Evolutionary conservation across 2,797 vertebrate genomes (phyloP).

Genomic region (Galagoides demidoff): DNA sequence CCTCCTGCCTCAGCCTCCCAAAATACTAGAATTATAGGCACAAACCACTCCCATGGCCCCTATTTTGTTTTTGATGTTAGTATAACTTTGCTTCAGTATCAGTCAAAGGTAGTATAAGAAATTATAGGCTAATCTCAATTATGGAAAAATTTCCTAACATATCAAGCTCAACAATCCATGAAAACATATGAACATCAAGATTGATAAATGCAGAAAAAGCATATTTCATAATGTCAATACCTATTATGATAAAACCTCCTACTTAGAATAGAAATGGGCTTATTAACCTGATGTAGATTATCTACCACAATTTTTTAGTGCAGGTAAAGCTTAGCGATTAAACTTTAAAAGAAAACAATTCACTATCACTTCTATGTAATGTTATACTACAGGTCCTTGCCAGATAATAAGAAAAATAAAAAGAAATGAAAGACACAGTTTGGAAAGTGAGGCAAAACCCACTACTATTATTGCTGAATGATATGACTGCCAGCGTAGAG

Average conservation of each 20-base stretch:
- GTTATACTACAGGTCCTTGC: background rate
- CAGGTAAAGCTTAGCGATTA: background rate
- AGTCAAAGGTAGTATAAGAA: background rate
- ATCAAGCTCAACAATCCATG: background rate
- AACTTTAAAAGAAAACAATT: constrained; percentile 11
- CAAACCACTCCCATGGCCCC: background rate
- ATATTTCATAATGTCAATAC: constrained; percentile 31
- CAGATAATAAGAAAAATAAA: background rate
- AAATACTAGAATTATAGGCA: too few relatives aligned
- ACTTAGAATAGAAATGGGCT: background rate
- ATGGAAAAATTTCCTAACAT: background rate
- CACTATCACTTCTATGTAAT: background rate
- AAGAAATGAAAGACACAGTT: background rate
- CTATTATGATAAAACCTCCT: background rate
- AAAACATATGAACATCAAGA: background rate
- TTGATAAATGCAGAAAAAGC: background rate
- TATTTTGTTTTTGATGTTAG: background rate
- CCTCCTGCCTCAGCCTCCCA: too few relatives aligned
- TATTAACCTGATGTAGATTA: background rate
- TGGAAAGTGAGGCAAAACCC: background rate
- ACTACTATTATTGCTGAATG: background rate
- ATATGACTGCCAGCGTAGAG: background rate
- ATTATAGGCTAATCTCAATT: background rate
- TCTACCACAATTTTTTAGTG: background rate
- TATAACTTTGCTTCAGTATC: background rate